Evolutionary conservation across 2,797 vertebrate genomes (phyloP), one percentile per base, ranked within the genome.

Genomic region (Mionectes olivaceus): DNA sequence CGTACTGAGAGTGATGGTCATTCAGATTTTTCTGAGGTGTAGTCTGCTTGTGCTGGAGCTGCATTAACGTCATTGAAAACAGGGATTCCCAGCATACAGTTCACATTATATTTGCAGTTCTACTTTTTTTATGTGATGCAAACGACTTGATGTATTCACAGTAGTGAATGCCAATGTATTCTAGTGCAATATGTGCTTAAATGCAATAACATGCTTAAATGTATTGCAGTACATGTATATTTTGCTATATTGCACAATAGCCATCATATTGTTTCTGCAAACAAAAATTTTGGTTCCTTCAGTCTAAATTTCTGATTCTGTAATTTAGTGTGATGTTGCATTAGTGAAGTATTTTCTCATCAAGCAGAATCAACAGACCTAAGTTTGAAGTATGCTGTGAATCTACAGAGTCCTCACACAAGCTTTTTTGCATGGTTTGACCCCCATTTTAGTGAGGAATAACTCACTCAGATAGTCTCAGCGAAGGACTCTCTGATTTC

Each of bases 161-260:
- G 21, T 17, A 68, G n/a, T 6, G 9, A 65, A 79, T 78, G 47
- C 41, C 50, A 64, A 3, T 33, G 10, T 53, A 39, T 22, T 59
- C 27, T 50, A 78, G 56, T 0, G 0, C 13, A 83, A 9, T 2
- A 2, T 10, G 9, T 52, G 14, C 52, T 77, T 76, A 57, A 63
- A 67, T 19, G 30, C 55, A 76, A 44, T 65, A 71, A 35, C 9
- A 12, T 22, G 27, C 33, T 22, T 50, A 35, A 70, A 47, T 19
- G 8, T 53, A 43, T 74, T 53, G 13, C 46, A 80, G 28, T 23
- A n/a, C 12, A 9, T 3, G 2, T 44, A 11, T 17, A 8, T 32
- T 77, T 77, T 80, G 6, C 41, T 78, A 19, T 47, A n/a, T 28
- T 69, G 37, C 35, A 27, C 2, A 5, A 27, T 4, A 73, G 13